Evolutionary conservation across 2,113 vertebrate species (phyloP), one percentile per base, ranked within the genome.

Genomic region (Stigmatopora nigra): DNA sequence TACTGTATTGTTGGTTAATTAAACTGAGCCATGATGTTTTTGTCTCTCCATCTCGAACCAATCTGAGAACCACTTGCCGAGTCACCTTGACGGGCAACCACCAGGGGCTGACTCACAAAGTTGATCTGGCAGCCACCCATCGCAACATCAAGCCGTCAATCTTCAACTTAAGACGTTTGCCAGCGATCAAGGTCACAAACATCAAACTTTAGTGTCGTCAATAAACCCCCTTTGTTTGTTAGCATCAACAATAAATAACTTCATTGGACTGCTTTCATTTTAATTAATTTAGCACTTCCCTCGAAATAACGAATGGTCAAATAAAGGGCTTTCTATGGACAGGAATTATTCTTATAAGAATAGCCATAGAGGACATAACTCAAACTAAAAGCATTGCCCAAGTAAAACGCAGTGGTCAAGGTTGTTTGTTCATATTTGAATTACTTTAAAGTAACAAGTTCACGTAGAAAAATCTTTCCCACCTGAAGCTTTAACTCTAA

Each of bases 241-340:
- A 25, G 20, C 19, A 16, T 38, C 52, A 7, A 63, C 73, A 78
- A 84, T 89, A 88, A 89, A 89, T 88, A 79, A 81, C 61, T 36
- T 58, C 77, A 41, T 76, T 67, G 53, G 17, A 71, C 53, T 71
- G 88, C 90, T 90, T 77, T 90, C 85, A 89, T 87, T 72, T 68
- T 90, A 90, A 91, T 90, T 82, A 88, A 88, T 82, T 82, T 76
- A 87, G 88, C 38, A 22, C 38, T 82, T 80, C 86, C 88, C 84
- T 85, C 83, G 83, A 88, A 60, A 31, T 22, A 65, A 47, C 38
- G 47, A 81, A 88, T 76, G 84, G 81, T 76, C 80, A 88, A 88
- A 88, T 84, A 82, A 84, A 82, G 75, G 73, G 71, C 78, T 71
- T 80, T 73, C 81, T 72, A 64, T 62, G 68, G 65, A 84, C 84